Conservation (phyloP, 2,113 vertebrate species). For the Melanerpes formicivorus region DNA sequence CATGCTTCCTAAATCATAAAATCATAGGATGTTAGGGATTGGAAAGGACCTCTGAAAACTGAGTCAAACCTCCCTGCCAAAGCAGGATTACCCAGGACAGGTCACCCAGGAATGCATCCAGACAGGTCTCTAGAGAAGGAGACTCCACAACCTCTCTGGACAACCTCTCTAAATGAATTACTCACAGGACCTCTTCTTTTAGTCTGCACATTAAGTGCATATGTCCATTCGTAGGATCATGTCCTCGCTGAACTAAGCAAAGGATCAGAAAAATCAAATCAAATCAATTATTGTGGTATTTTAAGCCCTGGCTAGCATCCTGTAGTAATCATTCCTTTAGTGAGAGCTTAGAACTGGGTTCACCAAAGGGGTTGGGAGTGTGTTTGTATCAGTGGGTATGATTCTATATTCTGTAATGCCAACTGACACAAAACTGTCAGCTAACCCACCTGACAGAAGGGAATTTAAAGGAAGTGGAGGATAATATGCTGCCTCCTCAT, state of each 20-base stretch:
- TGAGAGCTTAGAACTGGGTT: background rate
- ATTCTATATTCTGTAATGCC: background rate
- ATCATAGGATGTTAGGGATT: no score
- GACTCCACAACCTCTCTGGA: no score
- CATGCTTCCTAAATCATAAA: background rate
- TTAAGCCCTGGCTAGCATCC: background rate
- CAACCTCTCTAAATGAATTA: background rate
- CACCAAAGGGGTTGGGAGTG: background rate
- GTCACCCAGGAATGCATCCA: no score
- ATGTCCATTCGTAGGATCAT: background rate
- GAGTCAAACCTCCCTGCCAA: no score
- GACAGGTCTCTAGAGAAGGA: no score
- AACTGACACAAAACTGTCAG: background rate
- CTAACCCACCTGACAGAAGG: background rate
- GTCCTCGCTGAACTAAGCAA: background rate
- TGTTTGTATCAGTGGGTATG: background rate
- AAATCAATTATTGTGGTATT: background rate
- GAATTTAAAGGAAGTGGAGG: background rate
- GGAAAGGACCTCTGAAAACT: no score
- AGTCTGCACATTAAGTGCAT: background rate
- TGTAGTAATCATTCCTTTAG: background rate
- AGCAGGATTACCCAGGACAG: no score
- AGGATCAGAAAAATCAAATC: background rate
- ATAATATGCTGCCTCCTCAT: background rate
- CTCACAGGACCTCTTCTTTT: background rate